Base-by-base conservation (phyloP, 2,113 vertebrate species). In the Thamnaconus septentrionalis region DNA sequence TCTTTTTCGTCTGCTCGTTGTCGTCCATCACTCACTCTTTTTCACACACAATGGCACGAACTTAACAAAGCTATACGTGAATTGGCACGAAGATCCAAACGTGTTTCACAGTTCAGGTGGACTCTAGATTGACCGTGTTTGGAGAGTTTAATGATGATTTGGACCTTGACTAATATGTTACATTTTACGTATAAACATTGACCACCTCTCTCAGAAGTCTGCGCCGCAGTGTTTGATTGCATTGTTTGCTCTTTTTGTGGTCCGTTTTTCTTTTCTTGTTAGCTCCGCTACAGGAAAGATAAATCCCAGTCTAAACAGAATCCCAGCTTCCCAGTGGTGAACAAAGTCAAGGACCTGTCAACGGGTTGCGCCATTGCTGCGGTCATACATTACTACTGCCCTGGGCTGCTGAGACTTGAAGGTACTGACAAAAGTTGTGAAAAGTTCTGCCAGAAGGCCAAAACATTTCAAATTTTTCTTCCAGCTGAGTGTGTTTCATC, bases 221-320 rank as follows among this genome's bases (percentile, higher is more conserved):
- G 59, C 7, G 6, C 0, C 57, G 7, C 49, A 70, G 1, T 50
- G 10, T 55, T 48, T 68, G 64, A 61, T 81, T 68, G 66, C 40
- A 3, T 18, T 68, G 6, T 54, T 57, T 56, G 44, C 50, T 42
- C 5, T 46, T 9, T 65, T 6, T 52, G 60, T 52, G 5, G 46
- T 4, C 10, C 39, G 9, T 41, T 39, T 18, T 59, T 3, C 55
- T 47, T 46, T 62, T 72, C 41, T 62, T 68, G 73, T 8, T 85
- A 96, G 95, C 93, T 94, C 53, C 94, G 95, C 12, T 97, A 96
- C 85, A 93, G 94, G 66, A 97, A 96, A 82, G 94, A 97, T 71
- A 95, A 94, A 41, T 90, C 90, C 0, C 86, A 90, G 59, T 92
- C 93, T 72, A 93, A 91, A 59, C 88, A 94, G 6, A 92, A 92